Base-by-base conservation (phyloP, 2,797 vertebrate species). In the Triplophysa yarkandensis region DNA sequence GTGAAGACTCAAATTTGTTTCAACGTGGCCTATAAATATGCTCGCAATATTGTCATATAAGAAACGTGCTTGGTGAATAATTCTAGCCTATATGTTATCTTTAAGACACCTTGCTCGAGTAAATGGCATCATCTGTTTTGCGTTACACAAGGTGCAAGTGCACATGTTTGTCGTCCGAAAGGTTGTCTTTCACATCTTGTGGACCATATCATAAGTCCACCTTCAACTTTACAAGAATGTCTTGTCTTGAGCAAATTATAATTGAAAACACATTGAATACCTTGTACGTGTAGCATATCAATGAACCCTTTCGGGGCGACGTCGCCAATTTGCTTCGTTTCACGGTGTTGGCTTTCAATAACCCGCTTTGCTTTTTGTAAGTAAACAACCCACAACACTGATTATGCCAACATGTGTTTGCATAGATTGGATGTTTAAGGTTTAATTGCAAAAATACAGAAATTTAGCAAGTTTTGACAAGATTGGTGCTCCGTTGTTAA, bases 201-300 rank as follows among this genome's bases (percentile, higher is more conserved):
- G 66, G 63, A 63, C 62, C 54, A 63, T 72, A 74, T 71, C 74
- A 65, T 74, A 41, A 79, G 57, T 63, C 41, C 44, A n/a, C 8
- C 48, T 27, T 27, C 7, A 8, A 46, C 3, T 30, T 17, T 4
- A 52, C 16, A 71, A 73, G 74, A 81, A 79, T 80, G 77, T 60
- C 52, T 64, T 76, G 63, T 81, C 63, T 83, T 76, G 67, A 72
- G 60, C 25, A 25, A 43, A 69, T 44, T 78, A 60, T 80, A 82
- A 85, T 82, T 80, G 46, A 64, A 85, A 85, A 65, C 78, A 85
- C 65, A 65, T 76, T 81, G 70, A 36, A 27, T 39, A 36, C 50
- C 46, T 21, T 48, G 36, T 61, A 61, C 57, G 60, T 82, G 69
- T 61, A 73, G 66, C 61, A 74, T 60, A 57, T 71, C 63, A 27